Conservation (phyloP, 2,888 invertebrate genomes). For the Tenodera sinensis region DNA sequence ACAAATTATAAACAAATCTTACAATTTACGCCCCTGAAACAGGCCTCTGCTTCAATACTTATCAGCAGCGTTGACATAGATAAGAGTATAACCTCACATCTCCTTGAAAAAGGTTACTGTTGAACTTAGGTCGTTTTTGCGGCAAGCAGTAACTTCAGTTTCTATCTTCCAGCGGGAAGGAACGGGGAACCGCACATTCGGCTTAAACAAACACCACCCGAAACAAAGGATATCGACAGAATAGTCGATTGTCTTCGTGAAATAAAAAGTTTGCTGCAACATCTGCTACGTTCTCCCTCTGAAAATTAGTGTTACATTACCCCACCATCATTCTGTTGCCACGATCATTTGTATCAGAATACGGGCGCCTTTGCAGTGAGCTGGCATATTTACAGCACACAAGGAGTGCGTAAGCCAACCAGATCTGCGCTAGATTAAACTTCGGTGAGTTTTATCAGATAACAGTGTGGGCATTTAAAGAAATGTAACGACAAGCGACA, state of each 20-base stretch:
- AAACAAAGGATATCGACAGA: not conserved
- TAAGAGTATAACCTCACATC: too few species aligned
- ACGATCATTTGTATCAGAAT: not conserved
- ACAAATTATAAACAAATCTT: too few species aligned
- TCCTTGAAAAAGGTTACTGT: too few species aligned
- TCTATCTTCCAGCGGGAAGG: not conserved
- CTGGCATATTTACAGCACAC: too few species aligned
- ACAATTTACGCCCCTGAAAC: too few species aligned
- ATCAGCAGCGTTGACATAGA: too few species aligned
- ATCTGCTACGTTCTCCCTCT: not conserved
- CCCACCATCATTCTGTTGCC: not conserved
- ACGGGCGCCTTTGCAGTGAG: not conserved
- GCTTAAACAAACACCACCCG: not conserved
- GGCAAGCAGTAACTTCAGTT: not conserved
- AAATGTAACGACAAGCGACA: too few species aligned
- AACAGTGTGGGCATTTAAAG: too few species aligned
- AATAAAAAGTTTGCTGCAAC: not conserved
- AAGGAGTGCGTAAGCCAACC: too few species aligned
- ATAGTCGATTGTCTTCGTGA: not conserved
- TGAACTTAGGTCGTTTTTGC: not conserved
- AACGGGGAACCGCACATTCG: not conserved
- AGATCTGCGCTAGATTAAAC: too few species aligned
- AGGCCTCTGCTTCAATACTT: too few species aligned
- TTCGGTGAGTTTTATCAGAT: too few species aligned
- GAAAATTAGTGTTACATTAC: not conserved